phyloP scores from a whole-genome alignment of 2,888 invertebrate species.

The Zygothrica quintamaculata region DNA sequence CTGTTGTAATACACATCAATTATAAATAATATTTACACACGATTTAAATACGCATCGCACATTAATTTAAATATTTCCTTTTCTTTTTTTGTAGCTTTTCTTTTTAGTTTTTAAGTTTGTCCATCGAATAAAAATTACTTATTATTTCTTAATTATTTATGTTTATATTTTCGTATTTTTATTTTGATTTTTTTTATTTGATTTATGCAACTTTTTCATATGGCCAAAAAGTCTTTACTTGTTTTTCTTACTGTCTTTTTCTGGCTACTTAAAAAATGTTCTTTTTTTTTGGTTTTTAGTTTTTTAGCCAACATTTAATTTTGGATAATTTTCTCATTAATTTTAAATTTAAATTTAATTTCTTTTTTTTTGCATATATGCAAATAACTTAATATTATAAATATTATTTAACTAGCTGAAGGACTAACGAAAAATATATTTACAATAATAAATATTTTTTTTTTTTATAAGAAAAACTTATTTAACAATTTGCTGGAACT shows the following conservation, averaged over 20 bases:
- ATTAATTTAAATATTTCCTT: not conserved
- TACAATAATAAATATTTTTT: conserved; percentile 27
- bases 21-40: conserved; percentile 54
- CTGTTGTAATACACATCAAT: conserved; percentile 49
- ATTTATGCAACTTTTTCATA: conserved; percentile 33
- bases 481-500: conserved; percentile 39
- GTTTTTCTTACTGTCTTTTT: not conserved
- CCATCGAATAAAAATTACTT: conserved; percentile 42
- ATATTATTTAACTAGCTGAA: conserved; percentile 12
- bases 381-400: conserved; percentile 41
- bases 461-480: conserved; percentile 14
- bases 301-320: not conserved
- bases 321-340: conserved; percentile 3
- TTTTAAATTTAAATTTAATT: conserved; percentile 23
- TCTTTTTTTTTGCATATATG: conserved; percentile 42
- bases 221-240: conserved; percentile 39
- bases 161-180: conserved; percentile 55
- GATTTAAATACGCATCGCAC: conserved; percentile 20
- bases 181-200: conserved; percentile 44
- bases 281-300: conserved; percentile 1
- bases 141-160: conserved; percentile 65
- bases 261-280: conserved; percentile 16
- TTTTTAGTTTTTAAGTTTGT: conserved; percentile 9
- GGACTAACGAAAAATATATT: conserved; percentile 42
- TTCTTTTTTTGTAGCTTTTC: conserved; percentile 1